Percentiles rank a stretch among this genome's conserved stretches.
phyloP scores from a whole-genome alignment of 2,888 invertebrate genomes.

The Lobophora halterata region DNA sequence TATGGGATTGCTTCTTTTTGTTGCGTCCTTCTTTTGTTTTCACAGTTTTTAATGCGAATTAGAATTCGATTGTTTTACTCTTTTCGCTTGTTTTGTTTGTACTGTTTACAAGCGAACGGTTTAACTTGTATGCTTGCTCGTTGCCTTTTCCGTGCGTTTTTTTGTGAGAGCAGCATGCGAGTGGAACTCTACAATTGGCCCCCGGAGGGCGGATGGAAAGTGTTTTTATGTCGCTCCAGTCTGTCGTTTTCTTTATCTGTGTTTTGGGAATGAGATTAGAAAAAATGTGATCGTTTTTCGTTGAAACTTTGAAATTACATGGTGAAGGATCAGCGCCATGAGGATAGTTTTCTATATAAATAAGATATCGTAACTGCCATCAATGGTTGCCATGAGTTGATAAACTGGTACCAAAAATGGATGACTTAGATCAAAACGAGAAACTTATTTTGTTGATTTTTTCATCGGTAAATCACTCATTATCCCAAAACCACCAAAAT shows the following conservation, averaged over 20 bases:
- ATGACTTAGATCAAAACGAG: too few relatives aligned
- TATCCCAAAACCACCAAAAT: too few relatives aligned
- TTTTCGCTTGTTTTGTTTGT: slow-evolving; percentile 5
- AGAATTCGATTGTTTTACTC: slow-evolving; percentile 26
- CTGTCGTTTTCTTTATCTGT: slow-evolving; percentile 18
- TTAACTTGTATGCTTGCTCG: slow-evolving; percentile 15
- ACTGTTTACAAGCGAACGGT: slow-evolving; percentile 19
- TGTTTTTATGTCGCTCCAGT: slow-evolving; percentile 20
- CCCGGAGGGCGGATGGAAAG: slow-evolving; percentile 11
- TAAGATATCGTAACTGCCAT: too few relatives aligned
- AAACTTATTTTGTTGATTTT: too few relatives aligned
- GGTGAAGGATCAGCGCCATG: too few relatives aligned
- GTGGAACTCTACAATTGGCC: slow-evolving; percentile 11
- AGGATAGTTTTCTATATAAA: too few relatives aligned
- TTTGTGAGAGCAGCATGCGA: slow-evolving; percentile 14
- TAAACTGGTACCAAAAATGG: too few relatives aligned
- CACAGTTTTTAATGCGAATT: slow-evolving; percentile 31
- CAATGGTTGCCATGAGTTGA: too few relatives aligned
- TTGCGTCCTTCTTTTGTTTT: slow-evolving; percentile 24
- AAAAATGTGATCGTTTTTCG: too few relatives aligned
- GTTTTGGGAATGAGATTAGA: slow-evolving; percentile 1
- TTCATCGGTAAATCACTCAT: too few relatives aligned
- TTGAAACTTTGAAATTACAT: too few relatives aligned
- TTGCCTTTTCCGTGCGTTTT: slow-evolving; percentile 18
- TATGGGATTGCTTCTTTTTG: slow-evolving; percentile 26